Evolutionary conservation across 2,888 invertebrate species (phyloP), one percentile per base, ranked within the genome.

Genomic region (Eupithecia insigniata): DNA sequence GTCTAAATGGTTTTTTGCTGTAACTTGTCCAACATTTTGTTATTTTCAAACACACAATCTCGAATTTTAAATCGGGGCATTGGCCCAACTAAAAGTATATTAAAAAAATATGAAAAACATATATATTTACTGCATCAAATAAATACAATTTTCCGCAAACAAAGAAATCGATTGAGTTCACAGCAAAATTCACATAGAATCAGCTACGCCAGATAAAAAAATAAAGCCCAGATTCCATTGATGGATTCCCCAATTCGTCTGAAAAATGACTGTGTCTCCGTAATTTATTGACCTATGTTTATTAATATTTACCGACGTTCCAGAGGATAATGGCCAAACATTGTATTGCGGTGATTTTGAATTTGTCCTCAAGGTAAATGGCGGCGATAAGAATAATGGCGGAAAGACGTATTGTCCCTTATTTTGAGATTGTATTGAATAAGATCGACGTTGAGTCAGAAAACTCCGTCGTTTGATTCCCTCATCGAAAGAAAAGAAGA

Each of bases 241-340:
- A 78, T 71, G 74, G 71, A 78, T 77, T 69, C 43, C 71, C 72
- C 77, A 69, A 78, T 74, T 76, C 66, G 69, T 28, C 60, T 76
- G 77, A 78, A 77, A 78, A 78, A 78, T 77, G 60, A 69, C 69
- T 67, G 73, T 62, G 71, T 68, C 69, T n/a, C 16, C 43, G 16
- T 69, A 65, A 78, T 78, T 77, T 74, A 78, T 74, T 26, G 70
- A 28, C 68, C 64, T 58, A 67, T 73, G 71, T 58, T 58, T 71
- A 76, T 76, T 71, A 75, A 76, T 76, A 76, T 78, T 71, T 74
- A 76, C 72, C 46, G 70, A 64, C 61, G 8, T 30, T 60, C 18
- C 30, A 8, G 28, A 55, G 26, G 26, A 55, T 55, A 55, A 55
- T 55, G 12, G 55, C 55, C 55, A 55, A 22, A 55, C 18, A 60